A percentile compares a stretch with the other conserved stretches of the same genome.
phyloP scores from a whole-genome alignment of 2,113 vertebrate species.

The Hippocampus guttulatus region DNA sequence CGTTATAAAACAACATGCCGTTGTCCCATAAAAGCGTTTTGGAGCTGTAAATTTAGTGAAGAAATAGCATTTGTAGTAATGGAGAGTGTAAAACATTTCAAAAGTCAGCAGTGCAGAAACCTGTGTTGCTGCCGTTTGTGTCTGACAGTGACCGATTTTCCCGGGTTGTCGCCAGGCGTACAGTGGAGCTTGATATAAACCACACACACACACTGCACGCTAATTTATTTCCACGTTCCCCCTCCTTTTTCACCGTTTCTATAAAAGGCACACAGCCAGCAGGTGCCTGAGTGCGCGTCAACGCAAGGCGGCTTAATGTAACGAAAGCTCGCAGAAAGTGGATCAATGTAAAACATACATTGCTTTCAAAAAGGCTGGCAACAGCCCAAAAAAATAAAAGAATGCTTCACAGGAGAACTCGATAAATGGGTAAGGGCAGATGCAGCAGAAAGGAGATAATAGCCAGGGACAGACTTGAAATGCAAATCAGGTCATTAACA shows the following conservation, averaged over 20 bases:
- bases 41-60: neutral
- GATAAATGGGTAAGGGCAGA: conserved; percentile 14
- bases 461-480: neutral
- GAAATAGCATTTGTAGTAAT: neutral
- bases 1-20: too few relatives aligned
- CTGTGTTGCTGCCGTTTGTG: conserved; percentile 37
- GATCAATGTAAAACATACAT: conserved; percentile 5
- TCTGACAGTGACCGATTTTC: neutral
- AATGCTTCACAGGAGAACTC: conserved; percentile 10
- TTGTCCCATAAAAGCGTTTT: neutral
- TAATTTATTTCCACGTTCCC: conserved; percentile 63
- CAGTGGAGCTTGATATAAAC: neutral
- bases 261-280: conserved; percentile 49
- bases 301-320: conserved; percentile 16
- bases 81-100: neutral
- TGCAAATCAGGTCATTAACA: neutral
- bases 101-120: neutral
- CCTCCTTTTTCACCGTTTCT: conserved; percentile 33
- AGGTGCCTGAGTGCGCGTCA: conserved; percentile 8
- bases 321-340: conserved; percentile 1
- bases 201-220: conserved; percentile 10
- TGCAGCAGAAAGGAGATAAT: conserved; percentile 15
- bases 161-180: neutral
- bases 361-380: conserved; percentile 13
- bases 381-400: conserved; percentile 7